Evolutionary conservation across 2,888 invertebrate genomes (phyloP), one percentile per base, ranked within the genome.

Genomic region (Synergus laeviventris): DNA sequence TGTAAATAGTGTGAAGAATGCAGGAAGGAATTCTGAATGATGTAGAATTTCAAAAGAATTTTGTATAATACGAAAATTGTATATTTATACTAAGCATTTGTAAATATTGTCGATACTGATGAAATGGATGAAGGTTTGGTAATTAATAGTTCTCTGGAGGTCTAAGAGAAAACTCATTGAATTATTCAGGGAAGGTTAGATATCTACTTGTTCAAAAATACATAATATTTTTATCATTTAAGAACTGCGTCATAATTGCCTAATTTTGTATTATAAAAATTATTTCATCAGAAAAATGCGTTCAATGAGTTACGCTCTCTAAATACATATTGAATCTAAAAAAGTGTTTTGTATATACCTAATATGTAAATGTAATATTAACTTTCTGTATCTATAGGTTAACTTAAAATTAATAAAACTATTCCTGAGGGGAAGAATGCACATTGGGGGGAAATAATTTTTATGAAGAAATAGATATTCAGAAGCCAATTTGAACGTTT

Each of bases 41-140:
- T 9, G 11, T 62, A 18, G 24, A 16, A n/a, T 70, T n/a, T 4
- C 16, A 36, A 31, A 24, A 16, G n/a, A 36, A 21, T 24, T 56
- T 45, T 70, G 70, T 70, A 70, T 12, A 49, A 70, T 70, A 70
- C n/a, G 9, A 70, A 49, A 36, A 45, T 31, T 70, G 70, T 70
- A 70, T 1, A 70, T 66, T 66, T 45, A 49, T 49, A 31, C 49
- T 70, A 49, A 70, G 49, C 0, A 5, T 31, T n/a, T 70, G 70
- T 70, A 70, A 70, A 70, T 70, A 70, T 49, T 70, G 70, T 70
- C 70, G 5, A 70, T 70, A 70, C 31, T 49, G 38, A 39, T 39
- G 11, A 36, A n/a, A 49, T 24, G 1, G n/a, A n/a, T 49, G 0
- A 45, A 49, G 21, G 49, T 49, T 1, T 64, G 24, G 24, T 24